Conservation (phyloP, 2,797 vertebrate genomes). For the Aphelocoma californica region DNA sequence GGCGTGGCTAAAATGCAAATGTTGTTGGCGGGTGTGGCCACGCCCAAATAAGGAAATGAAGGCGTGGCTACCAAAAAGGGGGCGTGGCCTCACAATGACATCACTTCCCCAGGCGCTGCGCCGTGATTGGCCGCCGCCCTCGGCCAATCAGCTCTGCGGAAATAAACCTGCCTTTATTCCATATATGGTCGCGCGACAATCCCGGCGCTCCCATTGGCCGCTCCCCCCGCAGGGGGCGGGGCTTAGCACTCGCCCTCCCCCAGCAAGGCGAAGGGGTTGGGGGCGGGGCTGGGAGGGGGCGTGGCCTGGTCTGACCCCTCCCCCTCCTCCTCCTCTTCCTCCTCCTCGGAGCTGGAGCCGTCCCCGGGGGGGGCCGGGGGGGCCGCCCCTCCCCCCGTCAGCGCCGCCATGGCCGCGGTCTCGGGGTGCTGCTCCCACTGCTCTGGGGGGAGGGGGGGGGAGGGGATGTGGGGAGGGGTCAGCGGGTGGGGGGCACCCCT, state of each 20-base stretch:
- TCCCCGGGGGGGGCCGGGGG: neutral
- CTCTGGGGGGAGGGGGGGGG: neutral
- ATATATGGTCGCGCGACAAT: accelerated
- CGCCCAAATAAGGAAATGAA: too few relatives aligned
- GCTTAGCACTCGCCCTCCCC: slow-evolving; percentile 69
- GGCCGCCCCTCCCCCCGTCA: slow-evolving; percentile 70
- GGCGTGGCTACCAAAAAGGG: too few relatives aligned
- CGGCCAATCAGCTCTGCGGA: neutral
- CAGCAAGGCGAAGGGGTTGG: slow-evolving; percentile 71
- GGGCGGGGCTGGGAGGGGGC: neutral
- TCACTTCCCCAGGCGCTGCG: accelerated
- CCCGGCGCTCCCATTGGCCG: neutral
- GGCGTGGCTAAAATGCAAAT: too few relatives aligned
- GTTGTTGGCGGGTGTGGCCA: neutral
- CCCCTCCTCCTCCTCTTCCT: slow-evolving; percentile 78
- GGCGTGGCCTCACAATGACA: neutral
- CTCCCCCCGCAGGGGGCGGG: accelerated
- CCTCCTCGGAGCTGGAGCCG: slow-evolving; percentile 84
- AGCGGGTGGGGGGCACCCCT: too few relatives aligned
- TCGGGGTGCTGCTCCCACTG: neutral
- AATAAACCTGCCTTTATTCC: neutral
- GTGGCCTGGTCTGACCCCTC: neutral
- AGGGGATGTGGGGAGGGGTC: too few relatives aligned
- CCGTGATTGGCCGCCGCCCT: neutral
- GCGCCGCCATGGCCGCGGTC: slow-evolving; percentile 79